phyloP scores from a whole-genome alignment of 2,797 vertebrate species.

The Ptychobarbus kaznakovi region DNA sequence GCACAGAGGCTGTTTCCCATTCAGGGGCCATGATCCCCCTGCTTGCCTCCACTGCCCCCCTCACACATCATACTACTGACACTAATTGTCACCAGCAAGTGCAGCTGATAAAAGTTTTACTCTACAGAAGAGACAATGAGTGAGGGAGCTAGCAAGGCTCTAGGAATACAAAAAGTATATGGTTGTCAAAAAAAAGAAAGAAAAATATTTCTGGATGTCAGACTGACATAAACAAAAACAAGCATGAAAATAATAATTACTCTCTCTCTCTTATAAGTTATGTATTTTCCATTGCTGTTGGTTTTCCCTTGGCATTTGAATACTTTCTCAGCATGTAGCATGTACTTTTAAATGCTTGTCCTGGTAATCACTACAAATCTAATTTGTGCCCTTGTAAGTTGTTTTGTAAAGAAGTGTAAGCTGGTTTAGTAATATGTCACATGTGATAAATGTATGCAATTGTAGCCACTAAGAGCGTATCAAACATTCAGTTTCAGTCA shows the following conservation, averaged over 20 bases:
- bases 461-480: not conserved
- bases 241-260: not conserved
- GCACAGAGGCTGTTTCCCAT: slow-evolving; percentile 60
- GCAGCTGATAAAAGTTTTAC: slow-evolving; percentile 67
- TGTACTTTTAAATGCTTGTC: not conserved
- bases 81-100: slow-evolving; percentile 74
- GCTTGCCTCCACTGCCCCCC: slow-evolving; percentile 55
- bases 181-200: not conserved
- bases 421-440: not conserved
- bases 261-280: not conserved
- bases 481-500: not conserved
- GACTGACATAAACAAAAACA: not conserved
- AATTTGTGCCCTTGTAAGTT: not conserved
- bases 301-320: not conserved
- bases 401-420: not conserved
- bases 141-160: slow-evolving; percentile 58
- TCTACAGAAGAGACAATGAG: slow-evolving; percentile 57
- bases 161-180: not conserved
- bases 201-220: not conserved
- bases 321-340: not conserved
- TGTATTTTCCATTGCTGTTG: not conserved
- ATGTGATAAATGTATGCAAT: not conserved
- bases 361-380: not conserved
- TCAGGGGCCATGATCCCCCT: slow-evolving; percentile 60
- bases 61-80: slow-evolving; percentile 74